A percentile compares a stretch with the other conserved stretches of the same genome.
Evolutionary conservation across 1,140 invertebrate genomes (phyloP).

Genomic region (Oedothorax gibbosus): DNA sequence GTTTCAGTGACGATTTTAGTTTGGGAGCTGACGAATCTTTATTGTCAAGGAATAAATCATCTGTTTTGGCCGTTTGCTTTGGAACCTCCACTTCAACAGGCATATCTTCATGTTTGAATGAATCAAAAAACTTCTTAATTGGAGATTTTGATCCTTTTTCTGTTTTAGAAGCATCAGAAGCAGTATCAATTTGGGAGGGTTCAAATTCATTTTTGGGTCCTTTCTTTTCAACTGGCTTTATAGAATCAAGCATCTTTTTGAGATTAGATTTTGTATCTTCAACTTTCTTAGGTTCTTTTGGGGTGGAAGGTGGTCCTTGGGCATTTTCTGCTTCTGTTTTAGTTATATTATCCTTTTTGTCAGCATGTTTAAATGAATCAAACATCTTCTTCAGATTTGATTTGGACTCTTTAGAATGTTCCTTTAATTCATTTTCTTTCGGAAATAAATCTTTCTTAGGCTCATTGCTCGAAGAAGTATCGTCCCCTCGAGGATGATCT

Average conservation of each 20-base stretch:
- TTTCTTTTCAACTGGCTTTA: slow-evolving; percentile 19
- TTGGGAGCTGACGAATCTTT: no score
- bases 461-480: no score
- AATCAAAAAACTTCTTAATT: slow-evolving; percentile 31
- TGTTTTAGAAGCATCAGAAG: not conserved
- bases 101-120: slow-evolving; percentile 39
- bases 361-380: slow-evolving; percentile 41
- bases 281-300: not conserved
- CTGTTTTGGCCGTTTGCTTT: not conserved
- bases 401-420: slow-evolving; percentile 25
- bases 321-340: not conserved
- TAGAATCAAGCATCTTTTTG: slow-evolving; percentile 24
- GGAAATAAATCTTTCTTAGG: not conserved
- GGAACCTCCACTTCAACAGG: not conserved
- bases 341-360: not conserved
- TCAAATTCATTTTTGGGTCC: not conserved
- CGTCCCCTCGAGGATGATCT: not conserved
- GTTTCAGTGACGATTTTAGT: no score
- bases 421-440: not conserved
- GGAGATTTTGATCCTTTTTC: slow-evolving; percentile 33
- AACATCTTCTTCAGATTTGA: slow-evolving; percentile 44
- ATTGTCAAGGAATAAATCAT: no score
- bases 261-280: slow-evolving; percentile 28
- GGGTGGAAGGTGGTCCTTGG: not conserved
- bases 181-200: not conserved